Evolutionary conservation across 2,888 invertebrate genomes (phyloP), one percentile per base, ranked within the genome.

Genomic region (Ariolimax columbianus): DNA sequence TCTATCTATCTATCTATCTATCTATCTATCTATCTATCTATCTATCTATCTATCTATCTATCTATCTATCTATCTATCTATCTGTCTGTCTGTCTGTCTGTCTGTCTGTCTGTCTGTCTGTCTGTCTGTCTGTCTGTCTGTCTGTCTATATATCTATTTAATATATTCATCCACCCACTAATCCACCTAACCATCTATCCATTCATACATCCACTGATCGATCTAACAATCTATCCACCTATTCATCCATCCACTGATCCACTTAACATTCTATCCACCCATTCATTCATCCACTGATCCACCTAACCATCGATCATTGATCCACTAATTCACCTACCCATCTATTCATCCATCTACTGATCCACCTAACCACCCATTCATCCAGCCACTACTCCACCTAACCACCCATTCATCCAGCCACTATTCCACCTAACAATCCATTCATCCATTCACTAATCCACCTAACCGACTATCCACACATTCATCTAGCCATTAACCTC

Each of bases 51-150:
- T 19, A 23, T 55, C 55, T 19, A 19, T 17, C 55, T 19, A 19
- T 55, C 6, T 19, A 23, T 19, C 55, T 19, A 19, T 17, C 55
- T 14, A 19, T 17, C 6, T 19, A 23, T 55, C 55, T 14, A 19
- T 17, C 55, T 14, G 17, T 17, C 55, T 55, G 9, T 55, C 55
- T 55, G 17, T 6, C 55, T 55, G 17, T 55, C 55, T 55, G 55
- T 55, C 55, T 17, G 3, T 11, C 55, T 55, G 19, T 55, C 70
- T 82, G 33, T 82, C 55, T 82, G 23, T 82, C 51, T 73, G 11
- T 73, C 23, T 51, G 9, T 72, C 47, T 70, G 2, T 70, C 80
- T 43, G 30, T 66, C 68, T 80, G 30, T 79, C 66, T 79, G n/a
- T 40, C 38, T 68, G 30, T 80, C 2, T 80, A 30, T 81, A 26